Conservation (phyloP, 2,113 vertebrate genomes). For the Odocoileus virginianus region DNA sequence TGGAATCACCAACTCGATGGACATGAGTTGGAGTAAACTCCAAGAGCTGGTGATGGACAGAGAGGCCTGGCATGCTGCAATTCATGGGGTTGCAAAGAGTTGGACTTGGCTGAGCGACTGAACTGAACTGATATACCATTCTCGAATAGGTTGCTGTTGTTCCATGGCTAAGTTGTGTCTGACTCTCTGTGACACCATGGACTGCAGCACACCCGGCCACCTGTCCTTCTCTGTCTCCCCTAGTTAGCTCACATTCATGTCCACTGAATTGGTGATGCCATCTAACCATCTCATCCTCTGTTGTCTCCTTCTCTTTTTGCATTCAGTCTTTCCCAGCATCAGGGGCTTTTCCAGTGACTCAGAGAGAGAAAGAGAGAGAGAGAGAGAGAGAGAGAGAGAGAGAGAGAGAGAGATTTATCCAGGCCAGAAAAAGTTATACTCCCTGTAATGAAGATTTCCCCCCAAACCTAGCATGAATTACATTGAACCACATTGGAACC, state of each 20-base stretch:
- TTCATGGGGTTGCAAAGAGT: too few relatives aligned
- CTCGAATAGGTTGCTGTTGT: not conserved
- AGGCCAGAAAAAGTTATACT: not conserved
- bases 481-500: not conserved
- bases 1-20: too few relatives aligned
- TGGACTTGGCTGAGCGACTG: too few relatives aligned
- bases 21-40: too few relatives aligned
- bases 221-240: not conserved
- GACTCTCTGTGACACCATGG: not conserved
- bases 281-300: not conserved
- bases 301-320: not conserved
- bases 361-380: not conserved
- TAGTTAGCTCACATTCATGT: not conserved
- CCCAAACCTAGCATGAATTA: not conserved
- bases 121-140: too few relatives aligned
- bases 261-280: not conserved
- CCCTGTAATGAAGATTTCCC: not conserved
- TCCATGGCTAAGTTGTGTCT: fast-evolving
- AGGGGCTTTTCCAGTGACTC: not conserved
- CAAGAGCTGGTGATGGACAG: too few relatives aligned
- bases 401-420: not conserved
- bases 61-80: too few relatives aligned
- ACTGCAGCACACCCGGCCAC: not conserved
- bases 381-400: not conserved
- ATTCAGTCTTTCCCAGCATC: not conserved